These are phyloP conservation scores for Chrysolina haemoptera DNA, from an alignment of 2,888 invertebrate genomes.

Conservation along the genomic window DNA sequence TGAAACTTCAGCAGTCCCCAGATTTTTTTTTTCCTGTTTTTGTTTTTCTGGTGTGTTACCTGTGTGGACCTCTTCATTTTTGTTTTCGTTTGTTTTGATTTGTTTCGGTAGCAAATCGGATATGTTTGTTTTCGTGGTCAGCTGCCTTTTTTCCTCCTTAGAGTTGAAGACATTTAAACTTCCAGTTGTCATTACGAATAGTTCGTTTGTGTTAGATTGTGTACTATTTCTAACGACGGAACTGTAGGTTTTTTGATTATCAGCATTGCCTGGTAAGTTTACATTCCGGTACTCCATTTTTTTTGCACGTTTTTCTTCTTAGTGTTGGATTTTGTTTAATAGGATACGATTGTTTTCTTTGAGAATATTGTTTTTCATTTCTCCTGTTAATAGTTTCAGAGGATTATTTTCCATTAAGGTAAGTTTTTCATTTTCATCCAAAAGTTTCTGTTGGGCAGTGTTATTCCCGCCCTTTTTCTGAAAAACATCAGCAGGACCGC, in stretches of 20 bases:
- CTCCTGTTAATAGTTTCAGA: slow-evolving; percentile 6
- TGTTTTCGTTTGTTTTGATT: not conserved
- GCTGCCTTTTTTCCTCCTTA: slow-evolving; percentile 8
- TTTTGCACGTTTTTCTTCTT: not conserved
- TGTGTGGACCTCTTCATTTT: not conserved
- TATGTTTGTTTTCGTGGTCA: slow-evolving; percentile 1
- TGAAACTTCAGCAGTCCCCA: not conserved
- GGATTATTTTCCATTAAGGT: not conserved
- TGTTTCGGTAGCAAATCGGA: slow-evolving; percentile 5
- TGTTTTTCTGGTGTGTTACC: not conserved
- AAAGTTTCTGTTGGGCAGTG: slow-evolving; percentile 5
- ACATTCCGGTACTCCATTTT: slow-evolving; percentile 7
- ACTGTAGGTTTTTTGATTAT: slow-evolving; percentile 2
- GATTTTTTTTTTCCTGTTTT: not conserved
- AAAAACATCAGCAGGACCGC: not conserved
- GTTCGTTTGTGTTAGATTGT: not conserved
- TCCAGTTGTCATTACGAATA: not conserved
- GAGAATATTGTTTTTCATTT: slow-evolving; percentile 21
- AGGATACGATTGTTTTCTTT: slow-evolving; percentile 6
- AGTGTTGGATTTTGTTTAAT: not conserved
- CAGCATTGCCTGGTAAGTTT: slow-evolving; percentile 7
- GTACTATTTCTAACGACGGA: not conserved
- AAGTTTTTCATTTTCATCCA: not conserved
- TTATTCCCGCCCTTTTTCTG: slow-evolving; percentile 2
- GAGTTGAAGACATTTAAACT: slow-evolving; percentile 9